Percentiles rank a stretch among this genome's conserved stretches.
phyloP scores from a whole-genome alignment of 2,888 invertebrate species.

The Nebria brevicollis region DNA sequence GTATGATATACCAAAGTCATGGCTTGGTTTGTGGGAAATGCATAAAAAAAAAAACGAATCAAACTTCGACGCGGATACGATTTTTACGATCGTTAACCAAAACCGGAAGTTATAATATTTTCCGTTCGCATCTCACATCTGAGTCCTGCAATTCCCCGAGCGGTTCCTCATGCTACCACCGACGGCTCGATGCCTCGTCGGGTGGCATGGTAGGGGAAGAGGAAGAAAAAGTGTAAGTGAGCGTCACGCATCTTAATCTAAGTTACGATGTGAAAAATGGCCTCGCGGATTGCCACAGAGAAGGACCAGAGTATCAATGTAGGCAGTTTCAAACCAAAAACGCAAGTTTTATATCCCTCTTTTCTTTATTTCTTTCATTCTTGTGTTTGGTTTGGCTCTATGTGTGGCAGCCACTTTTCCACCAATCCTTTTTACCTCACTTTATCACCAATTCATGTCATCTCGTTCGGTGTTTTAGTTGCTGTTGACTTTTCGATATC shows the following conservation, averaged over 20 bases:
- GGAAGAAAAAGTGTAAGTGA: slow-evolving; percentile 5
- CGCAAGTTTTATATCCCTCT: slow-evolving; percentile 14
- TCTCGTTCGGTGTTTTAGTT: slow-evolving; percentile 50
- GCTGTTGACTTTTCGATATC: slow-evolving; percentile 49
- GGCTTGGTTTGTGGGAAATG: not conserved
- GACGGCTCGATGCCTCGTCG: not conserved
- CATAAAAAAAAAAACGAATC: slow-evolving; percentile 35
- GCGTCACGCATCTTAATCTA: slow-evolving; percentile 47
- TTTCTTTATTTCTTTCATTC: slow-evolving; percentile 15
- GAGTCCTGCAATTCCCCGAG: slow-evolving; percentile 19
- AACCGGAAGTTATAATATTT: slow-evolving; percentile 45
- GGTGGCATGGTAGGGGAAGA: slow-evolving; percentile 10
- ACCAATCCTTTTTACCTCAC: slow-evolving; percentile 51
- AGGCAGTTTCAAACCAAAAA: not conserved
- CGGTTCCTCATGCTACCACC: slow-evolving; percentile 1
- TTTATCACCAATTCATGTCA: slow-evolving; percentile 53
- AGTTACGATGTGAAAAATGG: slow-evolving; percentile 50
- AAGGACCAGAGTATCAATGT: slow-evolving; percentile 4
- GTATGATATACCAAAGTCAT: slow-evolving; percentile 22
- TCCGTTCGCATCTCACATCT: slow-evolving; percentile 44
- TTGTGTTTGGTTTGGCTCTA: not conserved
- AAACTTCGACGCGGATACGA: slow-evolving; percentile 32
- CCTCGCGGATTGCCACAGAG: slow-evolving; percentile 45
- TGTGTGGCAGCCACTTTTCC: slow-evolving; percentile 12
- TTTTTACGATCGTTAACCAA: slow-evolving; percentile 46